These are phyloP conservation scores for Carpatolechia fugitivella DNA, from an alignment of 2,888 invertebrate species.

Conservation along the genomic window DNA sequence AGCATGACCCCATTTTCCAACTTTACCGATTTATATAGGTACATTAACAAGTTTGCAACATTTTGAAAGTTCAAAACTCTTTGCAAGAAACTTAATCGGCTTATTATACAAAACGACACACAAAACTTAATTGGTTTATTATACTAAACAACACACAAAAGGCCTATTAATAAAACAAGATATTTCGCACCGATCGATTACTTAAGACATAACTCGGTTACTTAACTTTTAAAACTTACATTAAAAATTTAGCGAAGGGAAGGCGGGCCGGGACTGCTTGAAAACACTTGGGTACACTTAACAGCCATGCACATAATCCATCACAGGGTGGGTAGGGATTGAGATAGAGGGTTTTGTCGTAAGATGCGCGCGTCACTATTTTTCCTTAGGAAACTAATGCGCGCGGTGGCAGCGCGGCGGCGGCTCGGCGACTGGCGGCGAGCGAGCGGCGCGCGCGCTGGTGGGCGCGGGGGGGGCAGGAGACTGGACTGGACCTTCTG, in stretches of 20 bases:
- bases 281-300: conserved; percentile 60
- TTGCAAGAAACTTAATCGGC: not conserved
- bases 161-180: not conserved
- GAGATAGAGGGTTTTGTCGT: not conserved
- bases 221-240: conserved; percentile 31
- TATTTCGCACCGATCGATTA: not conserved
- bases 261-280: conserved; percentile 64
- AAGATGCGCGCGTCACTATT: conserved; percentile 67
- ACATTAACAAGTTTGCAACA: not conserved
- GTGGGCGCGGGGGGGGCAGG: not conserved
- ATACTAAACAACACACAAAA: not conserved
- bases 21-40: not conserved
- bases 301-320: conserved; percentile 74
- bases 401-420: conserved; percentile 65
- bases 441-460: conserved; percentile 30
- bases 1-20: not conserved
- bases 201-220: not conserved
- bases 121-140: no score
- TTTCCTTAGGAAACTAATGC: conserved; percentile 70
- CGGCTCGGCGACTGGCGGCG: conserved; percentile 61
- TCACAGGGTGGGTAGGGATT: conserved; percentile 34
- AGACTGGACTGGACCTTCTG: conserved; percentile 19
- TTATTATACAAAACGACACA: no score
- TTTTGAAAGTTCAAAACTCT: not conserved
- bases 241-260: conserved; percentile 34